Conservation (phyloP, 2,113 vertebrate genomes). For the Macaca mulatta region DNA sequence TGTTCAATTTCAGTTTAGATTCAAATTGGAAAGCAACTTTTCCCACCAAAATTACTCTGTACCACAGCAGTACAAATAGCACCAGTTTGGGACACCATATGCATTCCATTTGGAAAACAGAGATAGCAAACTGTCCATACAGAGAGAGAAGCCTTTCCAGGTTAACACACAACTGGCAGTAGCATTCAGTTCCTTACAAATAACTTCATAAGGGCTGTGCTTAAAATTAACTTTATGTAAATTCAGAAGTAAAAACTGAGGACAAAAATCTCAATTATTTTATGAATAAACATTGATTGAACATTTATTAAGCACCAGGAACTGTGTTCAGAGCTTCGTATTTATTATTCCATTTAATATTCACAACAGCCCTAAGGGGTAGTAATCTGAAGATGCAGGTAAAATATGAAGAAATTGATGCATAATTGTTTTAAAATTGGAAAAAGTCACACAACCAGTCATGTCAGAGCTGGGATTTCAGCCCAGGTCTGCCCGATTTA, state of each 20-base stretch:
- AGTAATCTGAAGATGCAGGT: background rate
- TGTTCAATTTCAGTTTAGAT: background rate
- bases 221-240: background rate
- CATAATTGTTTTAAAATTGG: background rate
- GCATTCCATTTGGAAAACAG: background rate
- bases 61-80: background rate
- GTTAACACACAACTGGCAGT: background rate
- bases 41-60: background rate
- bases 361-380: background rate
- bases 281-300: background rate
- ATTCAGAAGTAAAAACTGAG: background rate
- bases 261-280: background rate
- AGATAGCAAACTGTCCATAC: background rate
- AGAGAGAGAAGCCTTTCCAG: background rate
- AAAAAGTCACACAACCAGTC: background rate
- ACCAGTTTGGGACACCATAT: background rate
- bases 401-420: background rate
- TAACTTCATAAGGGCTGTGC: background rate
- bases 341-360: background rate
- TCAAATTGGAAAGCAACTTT: background rate
- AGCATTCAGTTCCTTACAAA: background rate
- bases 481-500: background rate
- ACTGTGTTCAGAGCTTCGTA: background rate
- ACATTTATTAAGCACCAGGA: background rate
- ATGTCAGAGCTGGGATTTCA: background rate